Percentiles rank a stretch among this genome's conserved stretches.
phyloP scores from a whole-genome alignment of 1,140 invertebrate genomes.

The Charaxes varanes region DNA sequence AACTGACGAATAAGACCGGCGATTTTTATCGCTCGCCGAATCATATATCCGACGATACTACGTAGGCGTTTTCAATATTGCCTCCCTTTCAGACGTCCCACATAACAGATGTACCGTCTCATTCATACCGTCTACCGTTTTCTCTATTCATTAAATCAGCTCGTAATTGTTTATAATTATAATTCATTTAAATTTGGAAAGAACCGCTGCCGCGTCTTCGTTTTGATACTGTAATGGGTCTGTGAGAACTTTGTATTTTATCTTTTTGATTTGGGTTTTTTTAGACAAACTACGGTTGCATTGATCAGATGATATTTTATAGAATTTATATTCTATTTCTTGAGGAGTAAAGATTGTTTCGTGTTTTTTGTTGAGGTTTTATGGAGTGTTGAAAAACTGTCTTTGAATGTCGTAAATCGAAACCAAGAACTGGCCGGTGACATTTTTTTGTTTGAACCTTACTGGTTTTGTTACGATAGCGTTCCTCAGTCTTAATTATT shows the following conservation, averaged over 20 bases:
- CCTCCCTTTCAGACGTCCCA: conserved; percentile 37
- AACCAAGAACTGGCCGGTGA: conserved; percentile 46
- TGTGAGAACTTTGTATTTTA: conserved; percentile 65
- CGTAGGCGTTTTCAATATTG: conserved; percentile 56
- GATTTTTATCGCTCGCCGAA: conserved; percentile 71
- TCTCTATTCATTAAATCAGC: conserved; percentile 56
- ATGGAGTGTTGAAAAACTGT: conserved; percentile 18
- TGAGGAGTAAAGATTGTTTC: conserved; percentile 1
- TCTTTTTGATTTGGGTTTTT: conserved; percentile 30
- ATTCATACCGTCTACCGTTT: conserved; percentile 33
- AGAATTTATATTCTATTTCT: conserved; percentile 12
- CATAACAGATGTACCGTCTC: conserved; percentile 22
- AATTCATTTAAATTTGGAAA: conserved; percentile 62
- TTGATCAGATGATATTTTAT: conserved; percentile 7
- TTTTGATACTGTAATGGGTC: conserved; percentile 47
- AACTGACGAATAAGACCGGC: conserved; percentile 68
- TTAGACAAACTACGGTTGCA: conserved; percentile 19
- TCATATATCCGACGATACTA: conserved; percentile 51
- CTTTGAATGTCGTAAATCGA: conserved; percentile 48
- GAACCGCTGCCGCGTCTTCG: conserved; percentile 44
- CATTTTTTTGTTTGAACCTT: conserved; percentile 63
- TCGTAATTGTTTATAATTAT: conserved; percentile 69
- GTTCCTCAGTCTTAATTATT: conserved; percentile 63
- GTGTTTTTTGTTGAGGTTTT: conserved; percentile 2
- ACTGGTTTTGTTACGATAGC: conserved; percentile 63